Base-by-base conservation (phyloP, 64 coral and sea anemone genomes). In the Montipora efflorescens region DNA sequence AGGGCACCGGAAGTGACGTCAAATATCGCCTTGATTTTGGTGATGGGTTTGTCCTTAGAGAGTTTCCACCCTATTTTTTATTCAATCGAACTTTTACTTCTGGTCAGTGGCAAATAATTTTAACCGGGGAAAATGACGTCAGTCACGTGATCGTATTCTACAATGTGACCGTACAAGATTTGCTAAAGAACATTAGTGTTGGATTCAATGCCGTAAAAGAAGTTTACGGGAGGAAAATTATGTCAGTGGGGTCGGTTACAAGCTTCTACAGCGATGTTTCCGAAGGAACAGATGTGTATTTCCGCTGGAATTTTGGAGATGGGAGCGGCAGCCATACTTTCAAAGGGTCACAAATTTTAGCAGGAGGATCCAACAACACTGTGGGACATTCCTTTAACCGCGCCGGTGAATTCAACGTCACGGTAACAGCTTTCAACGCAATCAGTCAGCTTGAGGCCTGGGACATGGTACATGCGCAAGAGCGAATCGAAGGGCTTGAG, bases 101-200 rank as follows among this genome's bases (percentile, higher is more conserved):
- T 4, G 95, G 95, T 5, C 78, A 81, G 28, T 89, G 95, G 90
- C 95, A 94, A 74, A 51, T 97, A 8, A 94, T 94, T 72, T 91
- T 94, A 7, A 84, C 71, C 77, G 95, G 87, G 46, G 79, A 84
- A 57, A 97, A 97, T 48, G 49, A 71, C 14, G 88, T 97, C 7
- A 94, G 89, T 82, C 83, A 97, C 4, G 90, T 90, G 79, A 97
- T 92, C 67, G 61, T 97, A 11, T 97, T 97, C 82, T 91, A 92
- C n/a, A 94, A 88, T 69, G 91, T 97, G 55, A 97, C 79, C n/a
- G 83, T 97, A 5, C 95, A 97, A 79, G 95, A 97, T 82, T 81
- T 77, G 4, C 20, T 97, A 18, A 66, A 87, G 81, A 79, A 97
- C 47, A 85, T 97, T 1, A 94, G 76, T 15, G 44, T 97, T 47